Evolutionary conservation across 2,888 invertebrate species (phyloP), one percentile per base, ranked within the genome.

Genomic region (Seira musarum): DNA sequence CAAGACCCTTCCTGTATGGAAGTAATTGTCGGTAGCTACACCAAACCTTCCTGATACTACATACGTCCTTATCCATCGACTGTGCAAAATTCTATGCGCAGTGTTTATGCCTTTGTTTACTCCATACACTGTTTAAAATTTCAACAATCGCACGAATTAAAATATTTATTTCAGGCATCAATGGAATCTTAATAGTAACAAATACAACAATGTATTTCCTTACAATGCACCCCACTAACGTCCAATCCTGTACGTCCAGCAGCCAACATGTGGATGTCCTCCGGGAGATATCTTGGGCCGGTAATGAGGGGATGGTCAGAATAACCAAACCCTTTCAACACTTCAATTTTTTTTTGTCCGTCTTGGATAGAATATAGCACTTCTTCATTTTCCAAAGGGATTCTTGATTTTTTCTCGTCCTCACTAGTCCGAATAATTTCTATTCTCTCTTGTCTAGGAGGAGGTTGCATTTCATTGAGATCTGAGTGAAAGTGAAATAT

Each of bases 21-120:
- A 94, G 87, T 92, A 92, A 84, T 91, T 93, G 82, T 94, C 93
- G 0, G 95, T 96, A 1, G 93, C 93, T 83, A 91, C 90, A 0
- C 96, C 96, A 1, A 97, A 90, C 75, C 91, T 89, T 0, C 95
- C 96, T 53, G 92, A 93, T 0, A 96, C 89, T 87, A 93, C 93
- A 88, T 93, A 96, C 0, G 92, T 92, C 84, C 93, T 91, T 0
- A 94, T 91, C 1, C 93, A 91, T 1, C 91, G 90, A 60, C 92
- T 91, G n/a, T 90, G 87, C 83, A 92, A 90, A 70, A 96, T 90
- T 70, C 89, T 88, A 57, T 90, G 89, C 0, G 92, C 91, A 15
- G 90, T 88, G 67, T 87, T 90, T 13, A 91, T 91, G 0, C 94
- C 95, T 25, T 90, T 88, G 88, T 94, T 94, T 3, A 96, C 88